These are phyloP conservation scores for Platichthys stellatus DNA, from an alignment of 2,113 vertebrate genomes.

Conservation along the genomic window DNA sequence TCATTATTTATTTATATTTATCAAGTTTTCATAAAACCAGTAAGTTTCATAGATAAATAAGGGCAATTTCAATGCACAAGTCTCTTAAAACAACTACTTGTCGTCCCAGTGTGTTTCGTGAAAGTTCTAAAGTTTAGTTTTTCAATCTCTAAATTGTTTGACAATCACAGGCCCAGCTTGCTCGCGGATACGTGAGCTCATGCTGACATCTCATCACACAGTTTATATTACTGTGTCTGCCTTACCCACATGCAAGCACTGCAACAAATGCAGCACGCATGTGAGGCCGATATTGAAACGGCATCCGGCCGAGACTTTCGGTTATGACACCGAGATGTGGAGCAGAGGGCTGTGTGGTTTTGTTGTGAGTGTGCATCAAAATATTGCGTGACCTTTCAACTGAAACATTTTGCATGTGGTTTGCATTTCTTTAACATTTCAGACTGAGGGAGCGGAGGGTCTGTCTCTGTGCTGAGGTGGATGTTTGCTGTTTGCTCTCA, in stretches of 20 bases:
- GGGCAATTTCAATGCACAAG: too few species aligned
- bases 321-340: constrained; percentile 33
- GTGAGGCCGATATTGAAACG: constrained; percentile 36
- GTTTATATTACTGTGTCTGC: constrained; percentile 32
- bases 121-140: too few species aligned
- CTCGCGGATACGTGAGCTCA: background rate
- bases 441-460: constrained; percentile 16
- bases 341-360: constrained; percentile 47
- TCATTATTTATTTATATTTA: too few species aligned
- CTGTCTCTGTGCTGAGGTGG: constrained; percentile 2
- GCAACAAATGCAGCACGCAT: constrained; percentile 19
- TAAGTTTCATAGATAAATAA: too few species aligned
- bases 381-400: constrained; percentile 63
- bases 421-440: constrained; percentile 67
- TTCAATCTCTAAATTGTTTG: background rate
- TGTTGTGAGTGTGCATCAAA: constrained; percentile 47
- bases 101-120: background rate
- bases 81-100: too few species aligned
- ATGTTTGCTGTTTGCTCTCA: constrained; percentile 42
- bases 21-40: too few species aligned
- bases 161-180: background rate
- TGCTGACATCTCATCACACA: background rate
- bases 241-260: constrained; percentile 39
- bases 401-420: constrained; percentile 59
- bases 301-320: constrained; percentile 32